phyloP scores from a whole-genome alignment of 2,888 invertebrate species.

The Thelaira solivaga region DNA sequence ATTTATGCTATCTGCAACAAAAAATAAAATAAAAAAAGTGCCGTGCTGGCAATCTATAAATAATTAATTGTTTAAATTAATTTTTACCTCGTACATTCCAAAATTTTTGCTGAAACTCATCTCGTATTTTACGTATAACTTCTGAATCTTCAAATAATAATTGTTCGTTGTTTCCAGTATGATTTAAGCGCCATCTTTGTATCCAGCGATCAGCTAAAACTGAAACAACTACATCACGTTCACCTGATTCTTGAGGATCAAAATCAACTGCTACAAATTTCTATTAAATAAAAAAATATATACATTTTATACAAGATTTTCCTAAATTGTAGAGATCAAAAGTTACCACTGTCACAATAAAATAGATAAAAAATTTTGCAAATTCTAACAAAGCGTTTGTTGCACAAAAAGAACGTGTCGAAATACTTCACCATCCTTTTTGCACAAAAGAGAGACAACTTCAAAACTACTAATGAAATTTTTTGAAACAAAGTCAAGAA shows the following conservation, averaged over 20 bases:
- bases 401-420: too few relatives aligned
- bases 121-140: constrained; percentile 84
- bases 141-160: constrained; percentile 85
- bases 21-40: too few relatives aligned
- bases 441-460: too few relatives aligned
- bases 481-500: too few relatives aligned
- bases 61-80: neutral
- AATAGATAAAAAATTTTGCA: too few relatives aligned
- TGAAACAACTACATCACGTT: constrained; percentile 80
- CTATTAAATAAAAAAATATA: constrained; percentile 66
- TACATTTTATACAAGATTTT: too few relatives aligned
- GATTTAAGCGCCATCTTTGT: constrained; percentile 88
- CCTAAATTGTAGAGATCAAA: too few relatives aligned
- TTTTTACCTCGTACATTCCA: constrained; percentile 80
- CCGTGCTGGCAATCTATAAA: too few relatives aligned
- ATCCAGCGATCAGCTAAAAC: constrained; percentile 87
- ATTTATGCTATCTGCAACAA: constrained; percentile 79
- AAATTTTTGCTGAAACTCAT: constrained; percentile 82
- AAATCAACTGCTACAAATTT: constrained; percentile 84
- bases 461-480: too few relatives aligned
- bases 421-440: too few relatives aligned
- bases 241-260: constrained; percentile 71
- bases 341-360: too few relatives aligned
- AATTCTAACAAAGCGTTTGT: too few relatives aligned
- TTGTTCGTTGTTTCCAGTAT: constrained; percentile 82